Evolutionary conservation across 2,113 vertebrate species (phyloP).

Genomic region (Megaptera novaeangliae): DNA sequence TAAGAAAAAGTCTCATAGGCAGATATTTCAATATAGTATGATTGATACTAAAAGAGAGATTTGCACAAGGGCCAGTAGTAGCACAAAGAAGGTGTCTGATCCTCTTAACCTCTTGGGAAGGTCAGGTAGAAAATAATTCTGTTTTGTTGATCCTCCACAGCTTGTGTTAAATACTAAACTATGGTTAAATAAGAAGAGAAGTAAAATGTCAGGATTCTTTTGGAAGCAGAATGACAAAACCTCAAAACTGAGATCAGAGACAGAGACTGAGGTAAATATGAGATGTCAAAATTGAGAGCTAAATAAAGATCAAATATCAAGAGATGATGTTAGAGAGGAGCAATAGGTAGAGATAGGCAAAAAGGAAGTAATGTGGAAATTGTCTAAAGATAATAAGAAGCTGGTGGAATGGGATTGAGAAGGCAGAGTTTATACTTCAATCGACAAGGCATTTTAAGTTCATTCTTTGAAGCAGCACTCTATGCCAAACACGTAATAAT

Average conservation of each 20-base stretch:
- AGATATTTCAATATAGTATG: not conserved
- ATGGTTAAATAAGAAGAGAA: not conserved
- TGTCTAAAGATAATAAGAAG: not conserved
- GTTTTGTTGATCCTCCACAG: not conserved
- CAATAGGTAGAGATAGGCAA: not conserved
- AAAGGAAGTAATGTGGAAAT: not conserved
- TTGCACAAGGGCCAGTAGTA: not conserved
- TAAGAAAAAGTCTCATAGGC: not conserved
- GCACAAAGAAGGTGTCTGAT: not conserved
- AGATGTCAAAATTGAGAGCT: not conserved
- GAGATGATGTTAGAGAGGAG: not conserved
- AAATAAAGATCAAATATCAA: not conserved
- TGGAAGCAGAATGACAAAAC: not conserved
- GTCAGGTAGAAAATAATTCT: not conserved
- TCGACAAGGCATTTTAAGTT: not conserved
- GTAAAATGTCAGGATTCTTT: not conserved
- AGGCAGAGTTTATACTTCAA: not conserved
- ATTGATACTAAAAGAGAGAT: not conserved
- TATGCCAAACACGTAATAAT: not conserved
- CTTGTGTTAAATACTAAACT: not conserved
- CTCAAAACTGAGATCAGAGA: not conserved
- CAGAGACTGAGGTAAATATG: not conserved
- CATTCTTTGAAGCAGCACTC: not conserved
- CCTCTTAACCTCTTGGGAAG: not conserved
- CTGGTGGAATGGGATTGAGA: not conserved